Evolutionary conservation across 1,140 invertebrate species (phyloP).

Genomic region (Homalodisca vitripennis): DNA sequence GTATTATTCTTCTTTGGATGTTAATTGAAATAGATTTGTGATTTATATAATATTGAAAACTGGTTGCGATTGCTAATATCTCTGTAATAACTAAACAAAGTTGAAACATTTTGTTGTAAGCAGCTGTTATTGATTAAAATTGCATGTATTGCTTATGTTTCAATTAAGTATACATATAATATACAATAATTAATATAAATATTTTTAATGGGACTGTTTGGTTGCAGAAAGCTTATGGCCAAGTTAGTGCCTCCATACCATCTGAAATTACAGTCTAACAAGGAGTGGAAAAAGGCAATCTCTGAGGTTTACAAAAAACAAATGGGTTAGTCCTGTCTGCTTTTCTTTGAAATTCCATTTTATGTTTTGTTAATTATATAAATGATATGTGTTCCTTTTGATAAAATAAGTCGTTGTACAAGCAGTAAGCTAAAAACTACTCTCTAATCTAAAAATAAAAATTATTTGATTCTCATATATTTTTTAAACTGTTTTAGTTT

Average conservation of each 20-base stretch:
- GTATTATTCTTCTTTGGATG: no score
- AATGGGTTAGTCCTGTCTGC: conserved; percentile 52
- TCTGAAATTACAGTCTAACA: conserved; percentile 61
- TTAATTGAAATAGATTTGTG: no score
- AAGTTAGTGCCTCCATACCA: conserved; percentile 17
- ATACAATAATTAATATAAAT: no score
- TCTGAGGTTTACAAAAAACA: conserved; percentile 62
- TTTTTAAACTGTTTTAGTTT: no score
- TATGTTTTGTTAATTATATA: no score
- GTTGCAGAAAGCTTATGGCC: conserved; percentile 13
- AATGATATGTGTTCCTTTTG: no score
- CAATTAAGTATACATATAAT: no score
- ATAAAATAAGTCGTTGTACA: no score
- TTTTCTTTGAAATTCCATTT: no score
- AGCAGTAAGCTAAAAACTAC: no score
- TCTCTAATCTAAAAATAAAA: no score
- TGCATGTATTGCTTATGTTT: neutral
- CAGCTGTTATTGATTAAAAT: neutral
- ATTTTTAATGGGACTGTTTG: neutral
- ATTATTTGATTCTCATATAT: no score
- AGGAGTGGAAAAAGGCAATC: conserved; percentile 84
- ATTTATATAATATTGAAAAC: neutral
- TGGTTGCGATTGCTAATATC: neutral
- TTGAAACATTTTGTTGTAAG: neutral
- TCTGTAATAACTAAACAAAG: neutral